Evolutionary conservation across 2,113 vertebrate genomes (phyloP).

Genomic region (Labeo rohita): DNA sequence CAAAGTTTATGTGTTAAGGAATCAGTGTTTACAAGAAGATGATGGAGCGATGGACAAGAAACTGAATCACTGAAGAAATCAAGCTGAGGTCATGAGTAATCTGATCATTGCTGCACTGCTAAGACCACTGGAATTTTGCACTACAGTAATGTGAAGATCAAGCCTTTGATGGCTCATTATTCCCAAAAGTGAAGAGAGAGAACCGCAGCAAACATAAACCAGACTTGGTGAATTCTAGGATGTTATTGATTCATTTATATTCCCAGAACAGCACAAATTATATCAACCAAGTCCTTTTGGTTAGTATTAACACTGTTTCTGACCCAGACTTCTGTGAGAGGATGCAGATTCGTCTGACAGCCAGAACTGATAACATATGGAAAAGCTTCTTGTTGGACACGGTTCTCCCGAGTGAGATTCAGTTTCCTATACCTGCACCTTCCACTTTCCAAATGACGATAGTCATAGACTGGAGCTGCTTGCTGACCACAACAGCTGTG

Average conservation of each 20-base stretch:
- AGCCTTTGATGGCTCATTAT: not conserved
- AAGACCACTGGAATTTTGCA: not conserved
- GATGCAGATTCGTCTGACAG: not conserved
- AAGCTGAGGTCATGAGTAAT: not conserved
- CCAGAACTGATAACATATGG: not conserved
- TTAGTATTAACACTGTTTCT: not conserved
- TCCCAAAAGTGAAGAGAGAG: not conserved
- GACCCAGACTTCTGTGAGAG: not conserved
- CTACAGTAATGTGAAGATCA: constrained; percentile 22
- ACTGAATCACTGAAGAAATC: not conserved
- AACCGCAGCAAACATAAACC: not conserved
- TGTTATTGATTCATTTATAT: not conserved
- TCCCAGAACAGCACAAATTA: constrained; percentile 25
- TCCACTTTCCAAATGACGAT: not conserved
- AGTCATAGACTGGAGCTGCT: not conserved
- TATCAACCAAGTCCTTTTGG: constrained; percentile 1
- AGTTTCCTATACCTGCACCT: not conserved
- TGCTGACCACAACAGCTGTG: constrained; percentile 26
- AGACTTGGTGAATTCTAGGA: not conserved
- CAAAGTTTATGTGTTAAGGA: constrained; percentile 9
- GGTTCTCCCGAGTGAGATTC: not conserved
- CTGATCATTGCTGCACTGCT: not conserved
- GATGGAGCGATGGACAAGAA: not conserved
- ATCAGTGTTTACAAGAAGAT: constrained; percentile 1
- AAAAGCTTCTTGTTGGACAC: not conserved